Percentiles rank a stretch among this genome's conserved stretches.
Evolutionary conservation across 2,888 invertebrate genomes (phyloP).

Genomic region (Lepidochitona cinerea): DNA sequence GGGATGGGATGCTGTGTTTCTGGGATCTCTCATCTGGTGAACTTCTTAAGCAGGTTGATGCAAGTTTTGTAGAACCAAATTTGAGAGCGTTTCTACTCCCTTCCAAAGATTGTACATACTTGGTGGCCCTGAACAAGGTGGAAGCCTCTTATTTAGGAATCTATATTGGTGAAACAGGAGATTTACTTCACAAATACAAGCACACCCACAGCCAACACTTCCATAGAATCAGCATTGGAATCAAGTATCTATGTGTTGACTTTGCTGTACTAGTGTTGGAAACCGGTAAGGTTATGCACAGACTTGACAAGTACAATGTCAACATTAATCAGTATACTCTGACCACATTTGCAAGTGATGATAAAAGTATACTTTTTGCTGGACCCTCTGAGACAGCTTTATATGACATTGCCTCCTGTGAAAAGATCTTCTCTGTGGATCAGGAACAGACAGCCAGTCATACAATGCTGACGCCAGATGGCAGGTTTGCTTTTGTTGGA

Average conservation of each 20-base stretch:
- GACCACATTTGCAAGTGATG: conserved; percentile 28
- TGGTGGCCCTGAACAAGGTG: conserved; percentile 13
- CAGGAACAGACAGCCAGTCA: conserved; percentile 34
- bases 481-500: conserved; percentile 41
- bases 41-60: conserved; percentile 21
- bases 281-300: conserved; percentile 30
- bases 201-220: conserved; percentile 21
- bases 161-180: conserved; percentile 8
- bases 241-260: conserved; percentile 32
- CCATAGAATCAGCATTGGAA: conserved; percentile 26
- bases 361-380: conserved; percentile 32
- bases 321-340: conserved; percentile 26
- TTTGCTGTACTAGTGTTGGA: conserved; percentile 31
- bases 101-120: conserved; percentile 25
- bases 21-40: conserved; percentile 31
- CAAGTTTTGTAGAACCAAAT: conserved; percentile 25
- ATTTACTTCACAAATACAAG: conserved; percentile 22
- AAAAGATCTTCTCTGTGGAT: conserved; percentile 24
- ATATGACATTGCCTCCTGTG: conserved; percentile 23
- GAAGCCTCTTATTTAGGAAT: conserved; percentile 6
- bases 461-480: conserved; percentile 41
- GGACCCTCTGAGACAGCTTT: conserved; percentile 23
- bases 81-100: conserved; percentile 20
- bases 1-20: conserved; percentile 24
- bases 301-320: conserved; percentile 28